phyloP scores from a whole-genome alignment of 2,797 vertebrate genomes.

The Strix occidentalis region DNA sequence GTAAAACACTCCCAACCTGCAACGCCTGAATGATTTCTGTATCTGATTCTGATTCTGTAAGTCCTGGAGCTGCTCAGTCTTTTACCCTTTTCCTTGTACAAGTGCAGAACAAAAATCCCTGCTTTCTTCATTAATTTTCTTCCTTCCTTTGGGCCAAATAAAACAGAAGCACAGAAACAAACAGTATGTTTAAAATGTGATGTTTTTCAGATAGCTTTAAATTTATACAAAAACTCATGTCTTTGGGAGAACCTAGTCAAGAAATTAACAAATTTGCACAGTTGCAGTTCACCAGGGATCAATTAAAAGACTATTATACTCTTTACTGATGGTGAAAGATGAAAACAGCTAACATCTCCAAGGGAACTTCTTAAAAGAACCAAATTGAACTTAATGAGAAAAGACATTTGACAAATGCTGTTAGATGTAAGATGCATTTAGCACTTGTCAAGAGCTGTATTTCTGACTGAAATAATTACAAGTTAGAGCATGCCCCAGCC shows the following conservation, averaged over 20 bases:
- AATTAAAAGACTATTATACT: constrained; percentile 9
- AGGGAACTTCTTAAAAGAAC: background rate
- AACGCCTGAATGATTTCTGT: background rate
- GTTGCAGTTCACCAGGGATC: background rate
- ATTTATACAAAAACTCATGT: background rate
- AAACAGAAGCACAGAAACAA: background rate
- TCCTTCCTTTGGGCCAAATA: background rate
- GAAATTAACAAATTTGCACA: background rate
- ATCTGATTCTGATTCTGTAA: background rate
- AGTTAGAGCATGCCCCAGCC: background rate
- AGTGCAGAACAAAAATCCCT: background rate
- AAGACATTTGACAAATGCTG: background rate
- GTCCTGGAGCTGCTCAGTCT: background rate
- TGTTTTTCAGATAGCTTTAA: background rate
- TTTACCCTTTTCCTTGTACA: background rate
- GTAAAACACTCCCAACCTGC: background rate
- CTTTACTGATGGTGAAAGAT: background rate
- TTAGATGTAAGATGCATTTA: background rate
- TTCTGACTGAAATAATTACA: background rate
- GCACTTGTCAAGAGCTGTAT: background rate
- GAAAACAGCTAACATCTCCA: background rate
- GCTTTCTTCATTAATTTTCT: background rate
- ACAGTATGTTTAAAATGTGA: background rate
- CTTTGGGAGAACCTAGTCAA: background rate
- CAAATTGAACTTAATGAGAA: background rate